Evolutionary conservation across 2,888 invertebrate species (phyloP).

Genomic region (Parnassius mnemosyne): DNA sequence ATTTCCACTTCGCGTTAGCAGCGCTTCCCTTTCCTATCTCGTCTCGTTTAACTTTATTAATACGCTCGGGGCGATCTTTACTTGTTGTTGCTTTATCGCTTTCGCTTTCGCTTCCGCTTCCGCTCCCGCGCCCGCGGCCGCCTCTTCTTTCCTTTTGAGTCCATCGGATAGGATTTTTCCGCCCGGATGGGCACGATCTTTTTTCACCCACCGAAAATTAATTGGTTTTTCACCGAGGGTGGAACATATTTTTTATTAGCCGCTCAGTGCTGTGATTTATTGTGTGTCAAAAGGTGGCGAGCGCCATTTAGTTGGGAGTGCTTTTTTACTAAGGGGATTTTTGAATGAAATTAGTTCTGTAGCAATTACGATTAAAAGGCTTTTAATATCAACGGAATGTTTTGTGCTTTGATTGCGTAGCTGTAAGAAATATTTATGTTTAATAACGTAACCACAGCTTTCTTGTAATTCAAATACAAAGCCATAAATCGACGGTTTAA

Average conservation of each 20-base stretch:
- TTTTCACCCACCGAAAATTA: conserved; percentile 78
- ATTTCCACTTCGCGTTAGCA: conserved; percentile 72
- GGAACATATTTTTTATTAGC: conserved; percentile 79
- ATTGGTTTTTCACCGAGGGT: conserved; percentile 80
- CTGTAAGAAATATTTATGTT: conserved; percentile 14
- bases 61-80: conserved; percentile 43
- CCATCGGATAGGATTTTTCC: conserved; percentile 48
- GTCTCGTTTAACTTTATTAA: conserved; percentile 75
- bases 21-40: conserved; percentile 66
- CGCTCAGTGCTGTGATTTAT: conserved; percentile 78
- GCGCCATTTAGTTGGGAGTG: conserved; percentile 75
- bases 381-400: conserved; percentile 11
- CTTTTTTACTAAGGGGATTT: conserved; percentile 63
- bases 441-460: conserved; percentile 4
- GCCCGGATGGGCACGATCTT: conserved; percentile 70
- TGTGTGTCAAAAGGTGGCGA: conserved; percentile 80
- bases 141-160: conserved; percentile 25
- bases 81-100: conserved; percentile 34
- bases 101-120: conserved; percentile 11
- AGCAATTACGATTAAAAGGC: conserved; percentile 18
- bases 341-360: conserved; percentile 55
- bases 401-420: conserved; percentile 6
- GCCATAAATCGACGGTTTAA: not conserved
- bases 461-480: conserved; percentile 4
- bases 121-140: conserved; percentile 31